phyloP scores from a whole-genome alignment of 2,113 vertebrate genomes.

The Caretta caretta region DNA sequence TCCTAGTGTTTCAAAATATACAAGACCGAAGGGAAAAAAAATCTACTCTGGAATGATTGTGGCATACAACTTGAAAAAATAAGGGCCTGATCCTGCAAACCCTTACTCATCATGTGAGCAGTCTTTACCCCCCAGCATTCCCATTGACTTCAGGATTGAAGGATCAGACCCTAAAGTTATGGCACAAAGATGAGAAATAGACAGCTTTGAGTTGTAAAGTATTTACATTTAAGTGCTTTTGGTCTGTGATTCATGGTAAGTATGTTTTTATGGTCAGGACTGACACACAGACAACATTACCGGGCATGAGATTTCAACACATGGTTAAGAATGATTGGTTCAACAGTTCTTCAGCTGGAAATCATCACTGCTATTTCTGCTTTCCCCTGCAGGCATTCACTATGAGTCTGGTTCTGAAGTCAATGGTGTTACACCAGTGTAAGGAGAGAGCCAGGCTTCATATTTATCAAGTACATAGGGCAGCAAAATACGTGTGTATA shows the following conservation, averaged over 20 bases:
- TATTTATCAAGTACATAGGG: not conserved
- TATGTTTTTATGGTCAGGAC: not conserved
- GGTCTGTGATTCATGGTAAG: not conserved
- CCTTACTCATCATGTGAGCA: not conserved
- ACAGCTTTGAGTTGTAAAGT: slow-evolving; percentile 21
- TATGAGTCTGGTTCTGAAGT: not conserved
- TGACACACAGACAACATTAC: not conserved
- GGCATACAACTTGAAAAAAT: not conserved
- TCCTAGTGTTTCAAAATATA: slow-evolving; percentile 12
- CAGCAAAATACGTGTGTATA: not conserved
- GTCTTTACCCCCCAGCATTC: not conserved
- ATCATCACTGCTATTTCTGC: not conserved
- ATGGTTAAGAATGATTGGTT: accelerated
- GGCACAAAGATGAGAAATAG: not conserved
- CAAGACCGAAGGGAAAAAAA: not conserved
- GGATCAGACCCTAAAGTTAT: not conserved
- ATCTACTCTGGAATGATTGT: not conserved
- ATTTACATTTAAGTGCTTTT: slow-evolving; percentile 76
- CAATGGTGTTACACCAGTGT: no score
- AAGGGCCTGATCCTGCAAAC: not conserved
- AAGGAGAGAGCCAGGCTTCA: accelerated
- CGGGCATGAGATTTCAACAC: not conserved
- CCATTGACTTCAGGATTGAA: not conserved
- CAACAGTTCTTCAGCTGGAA: not conserved
- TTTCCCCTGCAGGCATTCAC: not conserved